A percentile compares a stretch with the other conserved stretches of the same genome.
These are phyloP conservation scores for Paratilapia polleni DNA, from an alignment of 2,113 vertebrate species.

Conservation along the genomic window DNA sequence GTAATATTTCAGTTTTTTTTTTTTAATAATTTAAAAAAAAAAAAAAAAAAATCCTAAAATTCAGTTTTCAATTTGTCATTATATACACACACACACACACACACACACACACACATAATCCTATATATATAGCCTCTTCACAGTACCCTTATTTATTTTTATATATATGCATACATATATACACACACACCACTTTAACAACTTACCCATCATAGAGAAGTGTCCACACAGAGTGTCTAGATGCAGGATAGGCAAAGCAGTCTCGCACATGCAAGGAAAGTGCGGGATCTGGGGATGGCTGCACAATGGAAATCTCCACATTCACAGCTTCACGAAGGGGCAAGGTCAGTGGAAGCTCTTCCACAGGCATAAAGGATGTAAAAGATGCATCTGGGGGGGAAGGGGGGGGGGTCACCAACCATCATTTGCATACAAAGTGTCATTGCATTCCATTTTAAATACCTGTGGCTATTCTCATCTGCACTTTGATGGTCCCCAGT, in stretches of 20 bases:
- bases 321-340: constrained; percentile 56
- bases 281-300: constrained; percentile 55
- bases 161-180: too few relatives aligned
- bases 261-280: constrained; percentile 71
- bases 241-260: constrained; percentile 76
- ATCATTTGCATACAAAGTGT: neutral
- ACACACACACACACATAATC: too few relatives aligned
- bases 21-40: too few relatives aligned
- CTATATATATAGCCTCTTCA: too few relatives aligned
- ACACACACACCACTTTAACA: neutral
- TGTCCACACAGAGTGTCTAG: constrained; percentile 74
- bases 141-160: too few relatives aligned
- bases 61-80: too few relatives aligned
- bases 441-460: neutral
- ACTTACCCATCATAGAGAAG: constrained; percentile 75
- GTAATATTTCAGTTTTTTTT: too few relatives aligned
- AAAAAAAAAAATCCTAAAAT: too few relatives aligned
- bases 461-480: constrained; percentile 79
- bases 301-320: constrained; percentile 70
- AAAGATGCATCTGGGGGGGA: constrained; percentile 68
- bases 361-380: constrained; percentile 60
- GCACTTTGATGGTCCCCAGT: constrained; percentile 60
- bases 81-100: too few relatives aligned
- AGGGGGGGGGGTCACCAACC: neutral
- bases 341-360: constrained; percentile 67